Conservation (phyloP, 2,113 vertebrate species). For the Bufo bufo region DNA sequence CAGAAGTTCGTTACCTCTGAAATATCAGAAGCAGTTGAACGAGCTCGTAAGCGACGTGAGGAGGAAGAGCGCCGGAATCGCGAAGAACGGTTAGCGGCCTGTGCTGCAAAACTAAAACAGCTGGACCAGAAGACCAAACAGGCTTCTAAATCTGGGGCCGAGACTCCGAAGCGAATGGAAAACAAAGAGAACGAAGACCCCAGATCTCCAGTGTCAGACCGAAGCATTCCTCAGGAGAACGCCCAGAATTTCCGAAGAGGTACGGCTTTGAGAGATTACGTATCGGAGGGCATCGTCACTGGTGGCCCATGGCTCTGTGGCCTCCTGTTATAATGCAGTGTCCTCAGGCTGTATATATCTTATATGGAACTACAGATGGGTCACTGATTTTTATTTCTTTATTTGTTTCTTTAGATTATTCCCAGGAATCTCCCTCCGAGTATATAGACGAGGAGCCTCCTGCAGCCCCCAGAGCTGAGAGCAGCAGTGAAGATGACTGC, state of each 20-base stretch:
- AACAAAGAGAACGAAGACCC: constrained; percentile 74
- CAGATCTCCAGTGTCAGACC: constrained; percentile 74
- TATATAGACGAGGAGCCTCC: constrained; percentile 76
- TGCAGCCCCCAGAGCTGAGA: constrained; percentile 59
- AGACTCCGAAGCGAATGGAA: constrained; percentile 73
- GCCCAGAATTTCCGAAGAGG: constrained; percentile 80
- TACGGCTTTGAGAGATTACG: constrained; percentile 59
- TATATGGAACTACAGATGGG: too few relatives aligned
- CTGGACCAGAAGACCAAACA: constrained; percentile 92
- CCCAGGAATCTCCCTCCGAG: constrained; percentile 67
- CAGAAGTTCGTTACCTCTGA: constrained; percentile 89
- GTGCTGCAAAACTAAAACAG: constrained; percentile 94
- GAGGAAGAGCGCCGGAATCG: constrained; percentile 92
- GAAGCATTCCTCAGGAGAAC: constrained; percentile 73
- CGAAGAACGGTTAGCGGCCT: constrained; percentile 91
- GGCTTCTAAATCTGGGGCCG: constrained; percentile 72
- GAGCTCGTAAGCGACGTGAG: constrained; percentile 87
- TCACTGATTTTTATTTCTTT: neutral
- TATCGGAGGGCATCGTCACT: too few relatives aligned
- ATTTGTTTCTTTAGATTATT: constrained; percentile 64
- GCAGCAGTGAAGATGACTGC: constrained; percentile 81
- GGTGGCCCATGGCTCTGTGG: too few relatives aligned
- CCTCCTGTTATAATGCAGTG: too few relatives aligned
- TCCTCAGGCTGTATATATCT: too few relatives aligned
- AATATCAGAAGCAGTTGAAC: constrained; percentile 91